phyloP scores from a whole-genome alignment of 2,113 vertebrate genomes.

The Alces alces region DNA sequence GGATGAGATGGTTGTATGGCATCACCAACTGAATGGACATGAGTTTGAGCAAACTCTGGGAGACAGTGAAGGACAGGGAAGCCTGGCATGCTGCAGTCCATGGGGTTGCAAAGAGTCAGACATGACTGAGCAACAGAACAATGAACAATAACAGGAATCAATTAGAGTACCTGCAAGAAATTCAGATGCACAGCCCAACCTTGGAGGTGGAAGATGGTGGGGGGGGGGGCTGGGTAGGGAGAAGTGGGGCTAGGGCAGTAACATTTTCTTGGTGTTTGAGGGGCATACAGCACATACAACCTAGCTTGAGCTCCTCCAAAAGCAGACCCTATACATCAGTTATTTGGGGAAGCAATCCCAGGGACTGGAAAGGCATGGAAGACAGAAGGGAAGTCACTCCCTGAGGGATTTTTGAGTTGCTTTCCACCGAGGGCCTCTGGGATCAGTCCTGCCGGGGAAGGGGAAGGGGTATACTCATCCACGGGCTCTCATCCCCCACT shows the following conservation, averaged over 20 bases:
- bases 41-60: background rate
- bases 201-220: background rate
- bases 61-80: background rate
- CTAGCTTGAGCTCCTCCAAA: background rate
- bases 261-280: background rate
- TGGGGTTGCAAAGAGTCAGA: background rate
- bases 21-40: background rate
- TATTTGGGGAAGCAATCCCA: too few relatives aligned
- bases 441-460: background rate
- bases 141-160: background rate
- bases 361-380: background rate
- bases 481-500: accelerated
- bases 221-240: accelerated
- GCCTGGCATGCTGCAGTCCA: background rate
- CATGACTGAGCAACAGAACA: background rate
- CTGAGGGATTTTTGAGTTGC: too few relatives aligned
- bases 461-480: too few relatives aligned
- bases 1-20: background rate
- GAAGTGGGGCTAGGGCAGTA: background rate
- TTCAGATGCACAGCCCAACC: background rate
- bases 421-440: background rate
- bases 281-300: accelerated
- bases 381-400: background rate
- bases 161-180: accelerated
- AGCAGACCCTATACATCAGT: background rate